These are phyloP conservation scores for Drosophila leontia DNA, from an alignment of 1,140 invertebrate species.

Conservation along the genomic window DNA sequence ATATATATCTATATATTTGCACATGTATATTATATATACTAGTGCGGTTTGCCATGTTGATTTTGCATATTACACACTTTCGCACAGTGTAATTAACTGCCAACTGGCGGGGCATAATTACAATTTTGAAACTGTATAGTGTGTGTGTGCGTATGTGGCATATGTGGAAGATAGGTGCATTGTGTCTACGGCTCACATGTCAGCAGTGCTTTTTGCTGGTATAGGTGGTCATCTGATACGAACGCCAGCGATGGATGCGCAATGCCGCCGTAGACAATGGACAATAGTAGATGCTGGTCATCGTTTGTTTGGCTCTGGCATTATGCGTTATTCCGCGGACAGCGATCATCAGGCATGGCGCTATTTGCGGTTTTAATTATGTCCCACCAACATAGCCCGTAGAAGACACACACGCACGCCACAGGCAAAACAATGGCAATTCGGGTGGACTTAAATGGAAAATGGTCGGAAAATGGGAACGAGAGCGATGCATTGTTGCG, in stretches of 20 bases:
- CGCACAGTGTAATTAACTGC: conserved; percentile 58
- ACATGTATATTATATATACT: background rate
- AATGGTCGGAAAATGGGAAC: conserved; percentile 11
- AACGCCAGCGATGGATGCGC: background rate
- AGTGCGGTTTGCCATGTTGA: conserved; percentile 42
- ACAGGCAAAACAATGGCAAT: conserved; percentile 33
- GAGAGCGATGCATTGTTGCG: conserved; percentile 26
- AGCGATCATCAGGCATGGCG: conserved; percentile 21
- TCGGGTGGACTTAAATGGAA: conserved; percentile 15
- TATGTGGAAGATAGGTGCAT: conserved; percentile 46
- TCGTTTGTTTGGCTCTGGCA: conserved; percentile 30
- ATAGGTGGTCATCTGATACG: conserved; percentile 32
- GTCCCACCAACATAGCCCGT: conserved; percentile 19
- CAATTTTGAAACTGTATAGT: conserved; percentile 43
- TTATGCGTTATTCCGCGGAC: conserved; percentile 24
- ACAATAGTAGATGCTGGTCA: conserved; percentile 47
- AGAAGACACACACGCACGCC: conserved; percentile 12
- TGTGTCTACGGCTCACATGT: conserved; percentile 51
- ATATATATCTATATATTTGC: background rate
- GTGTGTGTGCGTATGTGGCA: conserved; percentile 16
- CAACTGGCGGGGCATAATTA: conserved; percentile 48
- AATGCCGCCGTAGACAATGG: conserved; percentile 36
- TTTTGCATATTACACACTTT: conserved; percentile 30
- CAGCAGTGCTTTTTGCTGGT: conserved; percentile 27
- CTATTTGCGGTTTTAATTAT: conserved; percentile 64